phyloP scores from a whole-genome alignment of 2,888 invertebrate genomes.

The Aelia acuminata region DNA sequence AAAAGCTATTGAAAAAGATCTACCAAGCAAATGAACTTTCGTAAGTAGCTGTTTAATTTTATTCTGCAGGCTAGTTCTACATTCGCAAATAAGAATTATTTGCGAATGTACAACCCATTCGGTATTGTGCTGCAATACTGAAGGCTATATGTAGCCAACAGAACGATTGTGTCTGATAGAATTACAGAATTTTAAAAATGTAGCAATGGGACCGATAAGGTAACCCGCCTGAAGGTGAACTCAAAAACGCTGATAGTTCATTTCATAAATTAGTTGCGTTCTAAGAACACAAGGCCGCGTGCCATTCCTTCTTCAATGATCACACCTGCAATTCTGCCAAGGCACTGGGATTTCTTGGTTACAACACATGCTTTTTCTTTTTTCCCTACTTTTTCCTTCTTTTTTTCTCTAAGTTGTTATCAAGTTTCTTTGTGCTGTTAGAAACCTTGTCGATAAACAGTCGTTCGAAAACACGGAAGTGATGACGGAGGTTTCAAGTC shows the following conservation, averaged over 20 bases:
- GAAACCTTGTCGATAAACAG: slow-evolving; percentile 10
- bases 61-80: not conserved
- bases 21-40: too few species aligned
- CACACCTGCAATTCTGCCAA: slow-evolving; percentile 41
- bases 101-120: not conserved
- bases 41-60: not conserved
- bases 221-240: not conserved
- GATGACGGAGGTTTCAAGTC: not conserved
- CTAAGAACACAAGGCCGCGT: slow-evolving; percentile 39
- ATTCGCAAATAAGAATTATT: not conserved
- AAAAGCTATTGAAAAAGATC: too few species aligned
- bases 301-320: slow-evolving; percentile 42
- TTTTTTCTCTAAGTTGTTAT: not conserved
- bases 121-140: not conserved
- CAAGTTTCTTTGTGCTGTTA: not conserved
- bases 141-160: not conserved
- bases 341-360: not conserved
- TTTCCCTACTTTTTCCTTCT: not conserved
- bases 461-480: not conserved
- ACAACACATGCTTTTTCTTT: not conserved
- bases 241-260: slow-evolving; percentile 29
- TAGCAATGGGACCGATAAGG: not conserved
- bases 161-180: not conserved
- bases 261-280: slow-evolving; percentile 39
- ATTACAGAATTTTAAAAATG: not conserved